Conservation (phyloP, 2,888 invertebrate genomes). For the Nomada ferruginata region DNA sequence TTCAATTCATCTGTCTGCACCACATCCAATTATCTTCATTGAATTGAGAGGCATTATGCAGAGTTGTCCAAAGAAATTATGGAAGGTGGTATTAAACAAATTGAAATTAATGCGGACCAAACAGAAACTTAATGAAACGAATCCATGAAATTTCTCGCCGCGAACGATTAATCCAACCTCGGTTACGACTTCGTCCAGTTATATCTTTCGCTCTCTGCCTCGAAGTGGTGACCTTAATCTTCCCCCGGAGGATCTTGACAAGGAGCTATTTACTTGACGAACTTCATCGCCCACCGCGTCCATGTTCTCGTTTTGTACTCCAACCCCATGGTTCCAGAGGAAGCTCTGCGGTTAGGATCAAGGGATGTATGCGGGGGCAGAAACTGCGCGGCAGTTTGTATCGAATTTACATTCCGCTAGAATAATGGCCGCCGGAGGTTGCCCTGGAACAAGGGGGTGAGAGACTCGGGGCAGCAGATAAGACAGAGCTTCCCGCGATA, state of each 20-base stretch:
- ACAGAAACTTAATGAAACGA: background rate
- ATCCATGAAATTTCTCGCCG: background rate
- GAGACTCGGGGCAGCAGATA: constrained; percentile 50
- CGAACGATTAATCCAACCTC: background rate
- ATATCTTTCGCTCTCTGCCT: constrained; percentile 10
- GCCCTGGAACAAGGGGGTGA: constrained; percentile 31
- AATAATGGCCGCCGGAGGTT: constrained; percentile 67
- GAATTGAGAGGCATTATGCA: too few relatives aligned
- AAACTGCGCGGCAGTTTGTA: constrained; percentile 68
- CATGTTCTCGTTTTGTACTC: constrained; percentile 30
- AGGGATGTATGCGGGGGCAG: constrained; percentile 58
- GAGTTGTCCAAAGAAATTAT: too few relatives aligned
- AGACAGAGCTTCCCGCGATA: constrained; percentile 57
- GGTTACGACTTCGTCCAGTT: background rate
- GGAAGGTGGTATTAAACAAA: too few relatives aligned
- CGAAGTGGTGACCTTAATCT: constrained; percentile 51
- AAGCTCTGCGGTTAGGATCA: constrained; percentile 58
- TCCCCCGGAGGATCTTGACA: constrained; percentile 38
- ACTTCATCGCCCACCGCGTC: constrained; percentile 54
- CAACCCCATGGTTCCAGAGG: constrained; percentile 9
- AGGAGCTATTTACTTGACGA: constrained; percentile 51
- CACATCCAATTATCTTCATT: background rate
- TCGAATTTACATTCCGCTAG: constrained; percentile 70
- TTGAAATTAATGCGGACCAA: too few relatives aligned
- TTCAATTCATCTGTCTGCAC: too few relatives aligned